A percentile compares a stretch with the other conserved stretches of the same genome.
These are phyloP conservation scores for Chalcosyrphus nemorum DNA, from an alignment of 2,888 invertebrate species.

Conservation along the genomic window DNA sequence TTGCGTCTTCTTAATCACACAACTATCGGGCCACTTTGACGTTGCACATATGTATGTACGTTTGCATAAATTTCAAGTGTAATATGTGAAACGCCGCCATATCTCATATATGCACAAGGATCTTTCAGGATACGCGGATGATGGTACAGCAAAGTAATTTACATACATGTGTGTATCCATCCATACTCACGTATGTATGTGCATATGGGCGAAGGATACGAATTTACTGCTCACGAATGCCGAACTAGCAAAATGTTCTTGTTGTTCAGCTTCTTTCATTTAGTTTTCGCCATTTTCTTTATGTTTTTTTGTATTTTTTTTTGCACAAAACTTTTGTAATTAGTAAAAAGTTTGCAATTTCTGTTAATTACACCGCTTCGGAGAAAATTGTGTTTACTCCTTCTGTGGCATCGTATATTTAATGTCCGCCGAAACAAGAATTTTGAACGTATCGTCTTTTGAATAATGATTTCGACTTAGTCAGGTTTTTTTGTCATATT, in stretches of 20 bases:
- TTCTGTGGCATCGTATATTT: constrained; percentile 23
- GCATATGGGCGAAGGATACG: constrained; percentile 17
- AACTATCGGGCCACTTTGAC: constrained; percentile 72
- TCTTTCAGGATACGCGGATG: constrained; percentile 27
- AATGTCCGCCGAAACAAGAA: constrained; percentile 55
- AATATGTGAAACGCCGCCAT: constrained; percentile 64
- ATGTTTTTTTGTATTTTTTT: constrained; percentile 15
- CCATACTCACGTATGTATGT: no score
- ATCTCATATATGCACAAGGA: constrained; percentile 58
- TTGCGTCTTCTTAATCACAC: constrained; percentile 72
- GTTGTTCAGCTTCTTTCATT: constrained; percentile 63
- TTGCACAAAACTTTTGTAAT: constrained; percentile 66
- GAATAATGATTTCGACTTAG: constrained; percentile 36
- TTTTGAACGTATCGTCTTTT: constrained; percentile 38
- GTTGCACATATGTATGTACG: constrained; percentile 69
- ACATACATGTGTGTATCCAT: no score
- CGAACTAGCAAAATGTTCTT: constrained; percentile 63
- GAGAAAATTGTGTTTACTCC: constrained; percentile 16
- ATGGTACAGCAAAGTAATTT: neutral
- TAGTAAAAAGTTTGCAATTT: constrained; percentile 71
- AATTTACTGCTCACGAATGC: constrained; percentile 33
- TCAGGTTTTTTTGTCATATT: neutral
- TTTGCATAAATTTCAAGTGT: constrained; percentile 69
- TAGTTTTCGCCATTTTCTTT: constrained; percentile 40
- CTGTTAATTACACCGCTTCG: constrained; percentile 68